Base-by-base conservation (phyloP, 2,888 invertebrate species). In the Phengaris arion region DNA sequence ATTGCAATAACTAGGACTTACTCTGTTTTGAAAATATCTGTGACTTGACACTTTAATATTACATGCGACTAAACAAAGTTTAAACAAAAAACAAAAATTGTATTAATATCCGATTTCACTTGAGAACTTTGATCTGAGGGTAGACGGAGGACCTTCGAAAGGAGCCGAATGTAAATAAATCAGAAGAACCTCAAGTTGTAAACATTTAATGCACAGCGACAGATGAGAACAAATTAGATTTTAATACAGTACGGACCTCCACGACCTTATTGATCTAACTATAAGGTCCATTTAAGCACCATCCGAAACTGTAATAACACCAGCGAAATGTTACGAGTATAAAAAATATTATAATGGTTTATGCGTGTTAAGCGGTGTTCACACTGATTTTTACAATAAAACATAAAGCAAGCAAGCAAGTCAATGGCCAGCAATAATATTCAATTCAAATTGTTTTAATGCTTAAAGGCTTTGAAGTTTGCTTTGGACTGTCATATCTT, bases 241-340 rank as follows among this genome's bases (percentile, higher is more conserved):
- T 82, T 82, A 83, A 83, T 83, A 82, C 81, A 80, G 81, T 81
- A 79, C 22, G 83, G 81, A 80, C 82, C 81, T 81, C 82, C 82
- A 82, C 80, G 79, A 81, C 81, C 80, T 78, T 79, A 77, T 51
- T 8, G 8, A n/a, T 15, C 75, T 59, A 59, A 10, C 10, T 15
- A 72, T 80, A 79, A 78, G 75, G 80, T 78, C 57, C 74, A 78
- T n/a, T 75, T 73, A 72, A 35, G 22, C 45, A 46, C 68, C 13
- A 46, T 35, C 10, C 13, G 8, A 72, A 35, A 55, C 72, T 64
- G 59, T 73, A 74, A 74, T 74, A 68, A 46, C 46, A 15, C 13
- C 35, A 74, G 15, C 48, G 59, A 48, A 74, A 70, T 15, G 69
- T 70, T 70, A 51, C 15, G 51, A 70, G 48, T 70, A 70, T 70